Evolutionary conservation across 2,888 invertebrate genomes (phyloP).

Genomic region (Leptinotarsa tumamoca): DNA sequence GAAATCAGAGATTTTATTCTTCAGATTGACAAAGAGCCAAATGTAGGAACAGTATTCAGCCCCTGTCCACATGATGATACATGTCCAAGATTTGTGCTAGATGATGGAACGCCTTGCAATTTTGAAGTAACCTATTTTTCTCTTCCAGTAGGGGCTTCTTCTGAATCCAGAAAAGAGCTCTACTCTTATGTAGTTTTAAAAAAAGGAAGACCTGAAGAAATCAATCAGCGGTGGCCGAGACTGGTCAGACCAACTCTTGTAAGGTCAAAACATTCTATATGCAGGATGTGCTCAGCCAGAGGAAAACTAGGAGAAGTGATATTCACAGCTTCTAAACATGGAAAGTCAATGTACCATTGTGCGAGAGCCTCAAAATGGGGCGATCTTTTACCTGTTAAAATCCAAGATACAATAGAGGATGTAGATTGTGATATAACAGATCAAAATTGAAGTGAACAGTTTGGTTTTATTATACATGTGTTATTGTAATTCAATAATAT

Average conservation of each 20-base stretch:
- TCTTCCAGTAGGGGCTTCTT: conserved; percentile 68
- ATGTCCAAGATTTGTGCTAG: conserved; percentile 79
- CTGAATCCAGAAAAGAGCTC: conserved; percentile 69
- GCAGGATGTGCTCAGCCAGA: conserved; percentile 80
- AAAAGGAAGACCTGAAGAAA: conserved; percentile 70
- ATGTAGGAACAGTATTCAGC: conserved; percentile 76
- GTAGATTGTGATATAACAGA: conserved; percentile 14
- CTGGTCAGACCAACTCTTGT: conserved; percentile 79
- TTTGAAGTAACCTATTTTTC: conserved; percentile 76
- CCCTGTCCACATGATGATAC: conserved; percentile 87
- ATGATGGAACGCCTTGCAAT: conserved; percentile 81
- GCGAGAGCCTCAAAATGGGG: conserved; percentile 83
- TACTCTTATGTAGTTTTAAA: conserved; percentile 86
- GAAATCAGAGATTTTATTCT: conserved; percentile 88
- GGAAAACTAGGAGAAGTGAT: conserved; percentile 82
- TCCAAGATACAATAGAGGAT: conserved; percentile 50
- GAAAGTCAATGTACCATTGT: conserved; percentile 81
- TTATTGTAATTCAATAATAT: not conserved
- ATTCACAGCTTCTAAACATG: conserved; percentile 81
- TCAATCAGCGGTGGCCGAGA: conserved; percentile 78
- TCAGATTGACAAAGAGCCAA: conserved; percentile 64
- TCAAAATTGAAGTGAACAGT: not conserved
- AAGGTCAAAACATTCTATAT: conserved; percentile 79
- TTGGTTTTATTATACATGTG: not conserved
- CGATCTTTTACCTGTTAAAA: conserved; percentile 79